Conservation (phyloP, 2,888 invertebrate genomes). For the Tinea semifulvella region DNA sequence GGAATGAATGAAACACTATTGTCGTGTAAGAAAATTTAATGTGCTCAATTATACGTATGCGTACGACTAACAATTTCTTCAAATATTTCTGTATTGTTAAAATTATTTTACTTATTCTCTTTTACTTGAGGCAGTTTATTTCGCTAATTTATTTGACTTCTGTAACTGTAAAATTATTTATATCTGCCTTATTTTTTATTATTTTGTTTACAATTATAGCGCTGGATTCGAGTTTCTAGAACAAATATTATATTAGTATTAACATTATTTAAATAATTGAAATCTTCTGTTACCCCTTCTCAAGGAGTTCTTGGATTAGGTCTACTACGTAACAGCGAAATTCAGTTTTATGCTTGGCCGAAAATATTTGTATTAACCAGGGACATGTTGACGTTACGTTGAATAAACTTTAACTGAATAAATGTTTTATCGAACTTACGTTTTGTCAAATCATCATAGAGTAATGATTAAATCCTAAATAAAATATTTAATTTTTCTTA, state of each 20-base stretch:
- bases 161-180: background rate
- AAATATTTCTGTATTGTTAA: background rate
- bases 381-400: too few species aligned
- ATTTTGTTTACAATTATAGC: conserved; percentile 1
- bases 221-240: conserved; percentile 6
- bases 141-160: too few species aligned
- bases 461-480: too few species aligned
- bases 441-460: too few species aligned
- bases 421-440: too few species aligned
- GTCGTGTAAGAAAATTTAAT: background rate
- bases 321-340: too few species aligned
- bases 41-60: conserved; percentile 8
- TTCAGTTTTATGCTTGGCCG: too few species aligned
- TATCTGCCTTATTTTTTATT: background rate
- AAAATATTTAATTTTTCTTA: too few species aligned
- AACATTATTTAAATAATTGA: conserved; percentile 39
- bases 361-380: too few species aligned
- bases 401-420: too few species aligned
- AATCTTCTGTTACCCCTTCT: conserved; percentile 65
- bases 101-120: background rate
- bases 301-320: conserved; percentile 38
- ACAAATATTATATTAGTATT: conserved; percentile 6
- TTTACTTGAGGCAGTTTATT: background rate
- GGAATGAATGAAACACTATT: conserved; percentile 8
- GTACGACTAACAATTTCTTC: background rate